Evolutionary conservation across 2,888 invertebrate species (phyloP).

Genomic region (Archips xylosteana): DNA sequence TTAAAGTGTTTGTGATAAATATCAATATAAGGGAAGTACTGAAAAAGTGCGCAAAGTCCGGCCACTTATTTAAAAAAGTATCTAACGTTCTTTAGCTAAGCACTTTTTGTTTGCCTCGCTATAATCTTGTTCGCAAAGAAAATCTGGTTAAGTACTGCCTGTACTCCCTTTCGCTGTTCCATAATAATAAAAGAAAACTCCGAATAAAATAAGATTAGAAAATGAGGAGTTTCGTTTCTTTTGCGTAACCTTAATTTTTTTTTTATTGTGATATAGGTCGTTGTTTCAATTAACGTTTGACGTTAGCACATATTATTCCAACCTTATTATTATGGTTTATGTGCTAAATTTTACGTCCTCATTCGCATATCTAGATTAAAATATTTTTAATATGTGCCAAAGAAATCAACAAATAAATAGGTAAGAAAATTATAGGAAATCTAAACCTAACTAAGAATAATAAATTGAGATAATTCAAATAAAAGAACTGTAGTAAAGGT

Average conservation of each 20-base stretch:
- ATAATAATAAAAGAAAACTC: conserved; percentile 32
- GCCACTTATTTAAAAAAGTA: conserved; percentile 50
- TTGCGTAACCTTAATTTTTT: conserved; percentile 18
- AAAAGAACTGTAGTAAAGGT: too few relatives aligned
- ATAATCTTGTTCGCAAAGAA: conserved; percentile 55
- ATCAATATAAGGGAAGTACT: conserved; percentile 50
- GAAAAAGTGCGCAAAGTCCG: conserved; percentile 59
- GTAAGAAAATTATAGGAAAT: too few relatives aligned
- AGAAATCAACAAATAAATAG: too few relatives aligned
- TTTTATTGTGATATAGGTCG: conserved; percentile 5
- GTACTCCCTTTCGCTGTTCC: conserved; percentile 31
- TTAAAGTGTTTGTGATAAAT: conserved; percentile 7
- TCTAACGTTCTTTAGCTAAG: conserved; percentile 56
- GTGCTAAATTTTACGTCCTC: background rate
- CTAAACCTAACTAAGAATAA: too few relatives aligned
- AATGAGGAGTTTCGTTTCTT: conserved; percentile 11
- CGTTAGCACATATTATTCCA: background rate
- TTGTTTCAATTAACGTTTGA: background rate
- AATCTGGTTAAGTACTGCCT: conserved; percentile 42
- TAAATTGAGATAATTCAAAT: too few relatives aligned
- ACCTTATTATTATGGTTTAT: background rate
- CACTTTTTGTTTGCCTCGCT: conserved; percentile 54
- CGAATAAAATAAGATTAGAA: conserved; percentile 20
- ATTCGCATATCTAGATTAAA: background rate
- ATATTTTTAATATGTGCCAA: too few relatives aligned